Percentiles rank a stretch among this genome's conserved stretches.
Evolutionary conservation across 2,113 vertebrate genomes (phyloP).

Genomic region (Melierax canorus): DNA sequence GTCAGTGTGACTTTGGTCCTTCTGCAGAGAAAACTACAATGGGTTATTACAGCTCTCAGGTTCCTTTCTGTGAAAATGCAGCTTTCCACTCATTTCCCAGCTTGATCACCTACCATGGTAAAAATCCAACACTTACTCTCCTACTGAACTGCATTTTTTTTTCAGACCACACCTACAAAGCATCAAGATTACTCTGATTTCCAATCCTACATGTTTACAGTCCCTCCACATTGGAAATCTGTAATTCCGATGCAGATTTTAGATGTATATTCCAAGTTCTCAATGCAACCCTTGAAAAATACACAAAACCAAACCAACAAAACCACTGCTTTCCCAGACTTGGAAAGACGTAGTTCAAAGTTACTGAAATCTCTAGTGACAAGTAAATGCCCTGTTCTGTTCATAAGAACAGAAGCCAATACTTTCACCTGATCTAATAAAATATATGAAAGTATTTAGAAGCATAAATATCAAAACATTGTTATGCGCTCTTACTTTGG

Average conservation of each 20-base stretch:
- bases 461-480: neutral
- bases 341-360: neutral
- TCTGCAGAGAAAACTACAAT: neutral
- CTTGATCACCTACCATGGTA: neutral
- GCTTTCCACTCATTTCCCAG: neutral
- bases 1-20: neutral
- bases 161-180: neutral
- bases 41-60: neutral
- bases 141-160: neutral
- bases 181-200: neutral
- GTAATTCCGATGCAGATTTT: neutral
- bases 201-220: neutral
- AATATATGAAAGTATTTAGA: neutral
- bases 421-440: neutral
- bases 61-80: neutral
- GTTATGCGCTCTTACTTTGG: neutral
- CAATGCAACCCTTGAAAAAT: neutral
- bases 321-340: neutral
- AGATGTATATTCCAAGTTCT: neutral
- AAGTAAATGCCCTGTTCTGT: neutral
- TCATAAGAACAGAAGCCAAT: accelerated
- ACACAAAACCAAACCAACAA: neutral
- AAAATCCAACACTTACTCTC: neutral
- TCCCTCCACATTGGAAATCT: neutral
- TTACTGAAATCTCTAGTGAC: neutral